These are phyloP conservation scores for Mus spicilegus DNA, from an alignment of 2,113 vertebrate species.

Conservation along the genomic window DNA sequence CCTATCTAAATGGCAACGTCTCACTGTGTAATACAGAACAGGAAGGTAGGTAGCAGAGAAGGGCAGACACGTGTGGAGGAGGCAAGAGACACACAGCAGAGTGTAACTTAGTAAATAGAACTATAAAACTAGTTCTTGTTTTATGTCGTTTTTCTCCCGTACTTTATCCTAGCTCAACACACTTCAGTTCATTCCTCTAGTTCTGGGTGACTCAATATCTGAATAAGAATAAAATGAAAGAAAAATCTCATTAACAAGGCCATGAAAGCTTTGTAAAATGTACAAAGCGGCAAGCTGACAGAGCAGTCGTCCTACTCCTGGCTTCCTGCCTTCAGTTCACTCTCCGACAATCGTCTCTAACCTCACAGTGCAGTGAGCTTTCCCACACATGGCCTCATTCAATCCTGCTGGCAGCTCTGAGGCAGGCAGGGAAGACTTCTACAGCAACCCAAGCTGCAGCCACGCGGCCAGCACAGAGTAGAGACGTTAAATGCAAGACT, in stretches of 20 bases:
- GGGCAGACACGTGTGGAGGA: neutral
- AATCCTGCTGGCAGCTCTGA: neutral
- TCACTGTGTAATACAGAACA: neutral
- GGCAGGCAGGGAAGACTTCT: neutral
- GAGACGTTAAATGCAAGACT: neutral
- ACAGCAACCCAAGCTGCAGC: neutral
- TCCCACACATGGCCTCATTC: neutral
- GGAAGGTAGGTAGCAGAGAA: neutral
- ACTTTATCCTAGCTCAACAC: slow-evolving; percentile 9
- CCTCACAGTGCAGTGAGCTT: slow-evolving; percentile 4
- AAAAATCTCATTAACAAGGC: slow-evolving; percentile 13
- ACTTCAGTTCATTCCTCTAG: slow-evolving; percentile 19
- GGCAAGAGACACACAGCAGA: neutral
- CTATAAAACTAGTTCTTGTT: neutral
- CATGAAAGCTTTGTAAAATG: slow-evolving; percentile 35
- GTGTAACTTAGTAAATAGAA: neutral
- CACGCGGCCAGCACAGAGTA: neutral
- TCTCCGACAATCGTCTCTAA: slow-evolving; percentile 14
- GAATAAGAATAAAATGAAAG: neutral
- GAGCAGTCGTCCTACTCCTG: neutral
- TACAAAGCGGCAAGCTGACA: slow-evolving; percentile 45
- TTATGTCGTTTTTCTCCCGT: slow-evolving; percentile 41
- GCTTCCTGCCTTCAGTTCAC: neutral
- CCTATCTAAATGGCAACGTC: neutral
- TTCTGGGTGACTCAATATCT: neutral